Evolutionary conservation across 2,888 invertebrate species (phyloP).

Genomic region (Schrankia costaestrigalis): DNA sequence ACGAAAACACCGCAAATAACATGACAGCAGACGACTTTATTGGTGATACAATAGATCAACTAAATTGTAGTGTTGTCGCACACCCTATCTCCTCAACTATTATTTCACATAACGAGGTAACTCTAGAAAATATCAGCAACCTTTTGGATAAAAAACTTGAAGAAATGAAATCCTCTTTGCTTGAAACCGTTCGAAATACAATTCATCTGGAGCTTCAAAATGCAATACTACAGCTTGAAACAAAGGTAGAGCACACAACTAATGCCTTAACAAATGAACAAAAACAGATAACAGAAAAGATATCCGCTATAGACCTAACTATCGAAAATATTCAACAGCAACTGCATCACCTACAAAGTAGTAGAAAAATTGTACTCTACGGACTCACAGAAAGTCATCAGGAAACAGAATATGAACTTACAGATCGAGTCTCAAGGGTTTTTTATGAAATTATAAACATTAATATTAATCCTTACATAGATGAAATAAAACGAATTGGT

Average conservation of each 20-base stretch:
- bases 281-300: conserved; percentile 1
- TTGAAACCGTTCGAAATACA: neutral
- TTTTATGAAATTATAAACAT: no score
- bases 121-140: neutral
- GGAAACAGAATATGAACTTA: conserved; percentile 8
- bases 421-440: conserved; percentile 3
- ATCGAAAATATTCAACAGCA: no score
- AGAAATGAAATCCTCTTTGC: neutral
- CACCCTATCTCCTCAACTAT: neutral
- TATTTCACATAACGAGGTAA: neutral
- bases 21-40: no score
- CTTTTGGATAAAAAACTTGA: neutral
- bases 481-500: conserved; percentile 5
- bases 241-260: neutral
- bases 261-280: conserved; percentile 2
- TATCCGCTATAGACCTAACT: neutral
- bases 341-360: no score
- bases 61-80: no score
- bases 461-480: conserved; percentile 5
- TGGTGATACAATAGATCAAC: no score
- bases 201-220: no score
- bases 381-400: conserved; percentile 1
- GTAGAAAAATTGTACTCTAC: no score
- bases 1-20: neutral
- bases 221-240: neutral